Percentiles rank a stretch among this genome's conserved stretches.
Conservation (phyloP, 2,888 invertebrate genomes). For the Tenthredo mesomela region DNA sequence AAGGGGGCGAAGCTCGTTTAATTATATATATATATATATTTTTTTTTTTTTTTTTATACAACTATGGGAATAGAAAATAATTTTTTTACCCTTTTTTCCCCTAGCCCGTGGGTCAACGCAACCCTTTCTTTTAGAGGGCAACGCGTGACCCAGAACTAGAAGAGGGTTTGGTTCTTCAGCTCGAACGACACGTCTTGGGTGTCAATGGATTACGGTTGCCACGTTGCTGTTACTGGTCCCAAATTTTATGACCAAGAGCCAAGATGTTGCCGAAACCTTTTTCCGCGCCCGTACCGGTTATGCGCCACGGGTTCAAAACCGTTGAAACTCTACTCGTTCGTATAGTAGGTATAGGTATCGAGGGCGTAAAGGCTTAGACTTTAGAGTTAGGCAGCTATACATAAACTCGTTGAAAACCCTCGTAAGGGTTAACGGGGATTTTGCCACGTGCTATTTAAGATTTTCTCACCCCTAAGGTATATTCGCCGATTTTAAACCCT, state of each 20-base stretch:
- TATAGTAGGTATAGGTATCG: not conserved
- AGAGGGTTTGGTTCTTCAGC: conserved; percentile 20
- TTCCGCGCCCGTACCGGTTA: conserved; percentile 5
- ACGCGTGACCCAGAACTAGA: conserved; percentile 34
- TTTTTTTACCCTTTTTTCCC: not conserved
- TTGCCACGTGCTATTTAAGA: conserved; percentile 26
- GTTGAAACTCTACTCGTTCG: conserved; percentile 4
- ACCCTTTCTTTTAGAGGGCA: not conserved
- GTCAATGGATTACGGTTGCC: conserved; percentile 50
- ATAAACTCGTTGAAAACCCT: conserved; percentile 32
- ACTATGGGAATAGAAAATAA: not conserved
- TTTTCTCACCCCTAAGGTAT: conserved; percentile 1
- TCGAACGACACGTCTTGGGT: conserved; percentile 32
- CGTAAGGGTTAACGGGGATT: conserved; percentile 13
- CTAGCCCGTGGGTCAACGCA: not conserved
- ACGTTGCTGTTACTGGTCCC: conserved; percentile 44
- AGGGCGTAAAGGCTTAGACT: conserved; percentile 28
- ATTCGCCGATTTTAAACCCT: not conserved
- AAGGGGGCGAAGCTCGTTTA: not conserved
- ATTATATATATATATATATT: too few species aligned
- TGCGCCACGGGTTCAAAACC: not conserved
- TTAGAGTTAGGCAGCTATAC: conserved; percentile 28
- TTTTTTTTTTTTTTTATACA: not conserved
- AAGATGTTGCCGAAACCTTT: conserved; percentile 50
- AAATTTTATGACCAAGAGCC: conserved; percentile 45